Conservation (phyloP, 1,140 invertebrate species). For the Idris sp. region DNA sequence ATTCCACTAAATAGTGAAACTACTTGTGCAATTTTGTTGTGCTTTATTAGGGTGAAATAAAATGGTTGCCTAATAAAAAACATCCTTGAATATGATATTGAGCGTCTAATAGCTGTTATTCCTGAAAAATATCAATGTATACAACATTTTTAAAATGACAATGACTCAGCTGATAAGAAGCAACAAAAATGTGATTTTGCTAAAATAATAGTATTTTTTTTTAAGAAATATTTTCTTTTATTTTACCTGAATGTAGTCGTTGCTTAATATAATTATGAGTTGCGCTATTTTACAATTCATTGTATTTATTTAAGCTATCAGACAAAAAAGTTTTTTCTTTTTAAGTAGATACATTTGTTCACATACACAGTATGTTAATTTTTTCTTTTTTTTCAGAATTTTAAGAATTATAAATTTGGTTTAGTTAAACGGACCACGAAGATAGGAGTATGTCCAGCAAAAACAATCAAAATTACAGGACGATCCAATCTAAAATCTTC, state of each 20-base stretch:
- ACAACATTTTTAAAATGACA: constrained; percentile 1
- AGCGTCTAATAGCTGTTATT: not conserved
- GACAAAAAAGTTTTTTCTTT: no score
- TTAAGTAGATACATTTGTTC: no score
- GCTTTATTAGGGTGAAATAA: constrained; percentile 20
- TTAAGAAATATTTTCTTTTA: no score
- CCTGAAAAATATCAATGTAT: constrained; percentile 8
- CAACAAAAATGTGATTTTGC: not conserved
- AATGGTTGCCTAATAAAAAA: constrained; percentile 17
- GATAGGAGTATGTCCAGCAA: constrained; percentile 14
- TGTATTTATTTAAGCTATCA: no score
- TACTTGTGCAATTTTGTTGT: not conserved
- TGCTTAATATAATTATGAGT: constrained; percentile 10
- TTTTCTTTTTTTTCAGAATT: no score
- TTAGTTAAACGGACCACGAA: constrained; percentile 24
- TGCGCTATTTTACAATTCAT: constrained; percentile 4
- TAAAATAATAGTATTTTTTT: constrained; percentile 15
- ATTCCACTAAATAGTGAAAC: constrained; percentile 11
- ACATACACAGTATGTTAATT: no score
- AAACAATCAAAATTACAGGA: constrained; percentile 32
- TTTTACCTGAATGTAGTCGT: no score
- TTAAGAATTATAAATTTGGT: no score
- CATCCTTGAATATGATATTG: not conserved
- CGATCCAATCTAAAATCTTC: constrained; percentile 38
- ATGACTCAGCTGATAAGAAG: not conserved